These are phyloP conservation scores for Neogobius melanostomus DNA, from an alignment of 2,113 vertebrate species.

Conservation along the genomic window DNA sequence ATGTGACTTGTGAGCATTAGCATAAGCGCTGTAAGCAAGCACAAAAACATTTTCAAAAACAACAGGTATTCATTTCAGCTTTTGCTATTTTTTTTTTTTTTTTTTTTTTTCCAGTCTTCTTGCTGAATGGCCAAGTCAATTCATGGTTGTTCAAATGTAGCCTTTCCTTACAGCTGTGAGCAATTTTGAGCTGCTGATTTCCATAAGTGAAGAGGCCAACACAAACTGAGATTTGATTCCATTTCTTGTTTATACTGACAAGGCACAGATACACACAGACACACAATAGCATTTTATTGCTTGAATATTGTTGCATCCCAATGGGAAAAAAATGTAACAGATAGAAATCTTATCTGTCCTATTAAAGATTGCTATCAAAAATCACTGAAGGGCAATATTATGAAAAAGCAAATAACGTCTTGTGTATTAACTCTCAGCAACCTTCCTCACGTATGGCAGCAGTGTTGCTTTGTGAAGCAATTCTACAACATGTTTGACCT, in stretches of 20 bases:
- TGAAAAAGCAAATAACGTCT: background rate
- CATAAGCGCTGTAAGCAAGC: background rate
- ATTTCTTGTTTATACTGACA: background rate
- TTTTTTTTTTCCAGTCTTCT: background rate
- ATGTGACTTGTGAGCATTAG: background rate
- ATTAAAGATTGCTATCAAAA: background rate
- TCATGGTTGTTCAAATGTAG: background rate
- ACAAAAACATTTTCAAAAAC: constrained; percentile 3
- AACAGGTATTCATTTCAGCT: background rate
- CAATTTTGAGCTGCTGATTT: background rate
- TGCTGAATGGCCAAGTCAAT: background rate
- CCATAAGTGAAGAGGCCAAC: background rate
- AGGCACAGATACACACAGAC: background rate
- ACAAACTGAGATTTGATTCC: background rate
- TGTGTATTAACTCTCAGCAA: too few species aligned
- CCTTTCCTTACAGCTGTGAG: background rate
- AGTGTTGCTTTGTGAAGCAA: too few species aligned
- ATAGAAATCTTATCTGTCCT: background rate
- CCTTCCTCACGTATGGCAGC: too few species aligned
- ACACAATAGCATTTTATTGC: constrained; percentile 5
- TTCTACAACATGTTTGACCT: too few species aligned
- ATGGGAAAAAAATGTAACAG: background rate
- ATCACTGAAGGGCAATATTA: background rate
- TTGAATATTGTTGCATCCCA: constrained; percentile 9
- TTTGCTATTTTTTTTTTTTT: background rate